These are phyloP conservation scores for Sebastes itinus DNA, from an alignment of 2,797 vertebrate species.

Conservation along the genomic window DNA sequence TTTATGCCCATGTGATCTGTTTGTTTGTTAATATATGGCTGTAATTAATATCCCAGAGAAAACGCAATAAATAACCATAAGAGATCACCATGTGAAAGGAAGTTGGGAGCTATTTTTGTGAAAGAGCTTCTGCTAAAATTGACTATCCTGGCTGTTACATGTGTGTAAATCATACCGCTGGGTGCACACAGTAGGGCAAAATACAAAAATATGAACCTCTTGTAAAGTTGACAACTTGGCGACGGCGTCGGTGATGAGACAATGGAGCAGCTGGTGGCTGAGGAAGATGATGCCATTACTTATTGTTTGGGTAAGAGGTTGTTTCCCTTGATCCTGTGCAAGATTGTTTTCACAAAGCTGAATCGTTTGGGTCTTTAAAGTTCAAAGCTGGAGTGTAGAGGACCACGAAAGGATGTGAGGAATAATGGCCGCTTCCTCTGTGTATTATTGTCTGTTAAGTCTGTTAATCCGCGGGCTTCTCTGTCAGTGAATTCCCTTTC, in stretches of 20 bases:
- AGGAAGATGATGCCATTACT: conserved; percentile 60
- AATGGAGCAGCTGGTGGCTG: conserved; percentile 53
- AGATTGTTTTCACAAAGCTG: conserved; percentile 45
- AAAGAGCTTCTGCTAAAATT: neutral
- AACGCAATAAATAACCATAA: neutral
- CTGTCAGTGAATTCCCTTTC: conserved; percentile 60
- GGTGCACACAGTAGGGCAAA: neutral
- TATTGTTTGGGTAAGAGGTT: conserved; percentile 45
- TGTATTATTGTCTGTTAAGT: conserved; percentile 57
- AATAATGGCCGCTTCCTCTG: conserved; percentile 75
- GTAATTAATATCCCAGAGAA: conserved; percentile 5
- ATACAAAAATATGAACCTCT: conserved; percentile 20
- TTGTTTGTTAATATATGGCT: neutral
- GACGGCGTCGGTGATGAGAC: conserved; percentile 29
- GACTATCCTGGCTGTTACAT: neutral
- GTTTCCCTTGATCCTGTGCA: conserved; percentile 36
- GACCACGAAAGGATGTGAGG: conserved; percentile 59
- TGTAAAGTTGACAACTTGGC: conserved; percentile 10
- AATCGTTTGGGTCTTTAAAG: conserved; percentile 29
- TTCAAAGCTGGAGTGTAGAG: conserved; percentile 57
- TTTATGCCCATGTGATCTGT: neutral
- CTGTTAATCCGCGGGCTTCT: conserved; percentile 35
- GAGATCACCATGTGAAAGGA: conserved; percentile 14
- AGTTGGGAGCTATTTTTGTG: conserved; percentile 5
- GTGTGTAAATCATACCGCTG: conserved; percentile 2